Conservation (phyloP, 2,888 invertebrate genomes). For the Ditylenchus weischeri region DNA sequence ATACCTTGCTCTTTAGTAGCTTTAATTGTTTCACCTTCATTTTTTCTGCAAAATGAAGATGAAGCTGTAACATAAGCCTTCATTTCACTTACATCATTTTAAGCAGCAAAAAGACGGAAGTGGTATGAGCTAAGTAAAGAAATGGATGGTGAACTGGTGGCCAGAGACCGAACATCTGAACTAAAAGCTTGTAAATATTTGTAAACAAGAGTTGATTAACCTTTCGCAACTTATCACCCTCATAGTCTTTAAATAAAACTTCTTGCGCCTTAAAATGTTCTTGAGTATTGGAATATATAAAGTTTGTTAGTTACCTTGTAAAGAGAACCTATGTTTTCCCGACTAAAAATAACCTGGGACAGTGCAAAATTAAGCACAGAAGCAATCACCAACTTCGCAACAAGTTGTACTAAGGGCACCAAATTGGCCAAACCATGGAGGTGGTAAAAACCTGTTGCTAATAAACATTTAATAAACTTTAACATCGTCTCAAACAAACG, state of each 20-base stretch:
- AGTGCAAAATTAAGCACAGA: neutral
- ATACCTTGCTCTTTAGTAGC: no score
- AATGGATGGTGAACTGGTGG: slow-evolving; percentile 16
- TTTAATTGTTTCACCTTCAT: neutral
- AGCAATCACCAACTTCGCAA: neutral
- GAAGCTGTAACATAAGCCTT: no score
- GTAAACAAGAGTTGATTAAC: no score
- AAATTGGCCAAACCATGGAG: no score
- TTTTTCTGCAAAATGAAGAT: neutral
- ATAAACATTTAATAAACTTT: no score
- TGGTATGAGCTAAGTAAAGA: slow-evolving; percentile 13
- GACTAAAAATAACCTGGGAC: neutral
- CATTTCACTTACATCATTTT: slow-evolving; percentile 1
- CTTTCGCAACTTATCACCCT: no score
- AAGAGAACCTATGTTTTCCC: neutral
- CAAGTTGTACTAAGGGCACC: neutral
- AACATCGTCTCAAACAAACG: no score
- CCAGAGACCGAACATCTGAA: slow-evolving; percentile 11
- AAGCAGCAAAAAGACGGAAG: slow-evolving; percentile 5
- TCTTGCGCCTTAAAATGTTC: no score
- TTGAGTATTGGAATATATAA: no score
- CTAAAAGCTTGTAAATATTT: no score
- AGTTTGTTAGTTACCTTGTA: neutral
- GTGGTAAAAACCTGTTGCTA: no score
- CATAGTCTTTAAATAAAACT: no score